A percentile compares a stretch with the other conserved stretches of the same genome.
Conservation (phyloP, 2,888 invertebrate genomes). For the Heliconius hortense region DNA sequence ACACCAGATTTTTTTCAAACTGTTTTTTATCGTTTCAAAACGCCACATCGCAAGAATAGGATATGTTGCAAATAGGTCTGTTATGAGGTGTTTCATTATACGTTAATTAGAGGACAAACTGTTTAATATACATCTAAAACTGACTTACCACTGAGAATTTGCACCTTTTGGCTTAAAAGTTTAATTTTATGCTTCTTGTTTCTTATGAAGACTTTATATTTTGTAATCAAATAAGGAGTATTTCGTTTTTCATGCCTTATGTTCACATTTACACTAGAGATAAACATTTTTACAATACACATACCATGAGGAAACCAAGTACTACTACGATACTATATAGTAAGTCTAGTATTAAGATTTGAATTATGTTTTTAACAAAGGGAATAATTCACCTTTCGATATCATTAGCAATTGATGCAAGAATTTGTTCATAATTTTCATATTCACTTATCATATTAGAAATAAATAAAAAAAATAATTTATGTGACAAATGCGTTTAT, state of each 20-base stretch:
- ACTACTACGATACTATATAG: neutral
- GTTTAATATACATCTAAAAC: neutral
- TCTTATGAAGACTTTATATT: conserved; percentile 50
- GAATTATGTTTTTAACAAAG: neutral
- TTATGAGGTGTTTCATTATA: neutral
- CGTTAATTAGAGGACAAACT: neutral
- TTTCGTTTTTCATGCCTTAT: neutral
- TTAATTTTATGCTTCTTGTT: conserved; percentile 52
- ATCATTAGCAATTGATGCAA: conserved; percentile 59
- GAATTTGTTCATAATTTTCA: conserved; percentile 52
- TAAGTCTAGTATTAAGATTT: too few relatives aligned
- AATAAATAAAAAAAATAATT: neutral
- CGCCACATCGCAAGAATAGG: neutral
- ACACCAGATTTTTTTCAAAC: too few relatives aligned
- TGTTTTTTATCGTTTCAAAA: too few relatives aligned
- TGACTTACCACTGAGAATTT: conserved; percentile 59
- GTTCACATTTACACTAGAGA: neutral
- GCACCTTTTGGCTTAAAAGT: conserved; percentile 53
- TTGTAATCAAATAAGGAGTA: conserved; percentile 38
- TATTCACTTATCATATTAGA: neutral
- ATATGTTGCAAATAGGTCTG: neutral
- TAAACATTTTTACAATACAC: neutral
- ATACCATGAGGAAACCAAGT: neutral
- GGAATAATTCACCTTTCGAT: conserved; percentile 54
- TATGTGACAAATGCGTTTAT: neutral